Base-by-base conservation (phyloP, 2,113 vertebrate genomes). In the Anser brachyrhynchus region DNA sequence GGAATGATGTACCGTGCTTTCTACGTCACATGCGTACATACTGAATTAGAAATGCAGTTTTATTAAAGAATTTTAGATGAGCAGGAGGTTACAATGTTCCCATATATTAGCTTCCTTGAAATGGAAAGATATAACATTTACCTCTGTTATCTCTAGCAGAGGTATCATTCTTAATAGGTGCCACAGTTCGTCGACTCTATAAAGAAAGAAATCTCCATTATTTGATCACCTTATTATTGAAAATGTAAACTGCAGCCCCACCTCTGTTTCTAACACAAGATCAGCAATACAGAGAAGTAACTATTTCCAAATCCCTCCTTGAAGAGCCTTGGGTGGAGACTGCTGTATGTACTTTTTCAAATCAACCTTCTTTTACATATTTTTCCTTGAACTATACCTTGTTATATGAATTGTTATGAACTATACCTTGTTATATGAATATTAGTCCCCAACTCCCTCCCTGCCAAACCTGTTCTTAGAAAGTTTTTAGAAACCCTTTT, bases 141-240 rank as follows among this genome's bases (percentile, higher is more conserved):
- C 99, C 99, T 99, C 99, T 98, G 94, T 99, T 99, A 95, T 99
- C 99, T 96, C 98, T 98, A 29, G 98, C 96, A 92, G 98, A 97
- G 13, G 94, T 96, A 17, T 99, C 99, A 94, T 98, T 98, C 96
- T 99, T 99, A 83, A 98, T 14, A 95, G 99, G 94, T 29, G 96
- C 93, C 75, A 98, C 97, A 71, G 97, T 98, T 77, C 99, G 98
- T 73, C 98, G 98, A 97, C 97, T 98, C 99, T 99, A 79, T 15
- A 97, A 95, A 80, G 23, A 96, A 88, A 96, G 73, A 95, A 92
- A 59, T 31, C 10, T 29, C 81, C 83, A 81, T 85, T 92, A 70
- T 26, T 92, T 28, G 7, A 52, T 81, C 43, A 61, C 44, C 18
- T 3, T 46, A 84, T 49, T 49, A 90, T 2, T 58, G 28, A 46